A percentile compares a stretch with the other conserved stretches of the same genome.
phyloP scores from a whole-genome alignment of 2,113 vertebrate genomes.

The Pongo pygmaeus region DNA sequence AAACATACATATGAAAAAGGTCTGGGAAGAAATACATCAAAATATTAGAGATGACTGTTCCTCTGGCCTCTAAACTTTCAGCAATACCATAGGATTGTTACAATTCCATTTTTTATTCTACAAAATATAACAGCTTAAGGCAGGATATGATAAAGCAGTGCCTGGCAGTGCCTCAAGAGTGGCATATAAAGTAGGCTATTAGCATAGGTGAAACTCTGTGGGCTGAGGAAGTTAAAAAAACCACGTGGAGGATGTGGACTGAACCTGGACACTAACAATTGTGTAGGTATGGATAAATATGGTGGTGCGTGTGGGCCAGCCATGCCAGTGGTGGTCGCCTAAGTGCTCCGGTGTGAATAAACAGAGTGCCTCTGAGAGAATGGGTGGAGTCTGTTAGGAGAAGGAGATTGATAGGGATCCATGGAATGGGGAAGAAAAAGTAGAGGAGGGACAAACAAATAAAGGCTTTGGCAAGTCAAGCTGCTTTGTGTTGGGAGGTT shows the following conservation, averaged over 20 bases:
- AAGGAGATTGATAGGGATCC: background rate
- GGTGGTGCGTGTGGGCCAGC: background rate
- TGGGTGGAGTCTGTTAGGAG: background rate
- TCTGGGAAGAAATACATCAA: background rate
- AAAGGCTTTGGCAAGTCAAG: background rate
- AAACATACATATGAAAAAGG: background rate
- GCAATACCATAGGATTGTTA: background rate
- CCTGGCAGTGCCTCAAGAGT: too few relatives aligned
- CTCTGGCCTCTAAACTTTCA: background rate
- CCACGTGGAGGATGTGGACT: background rate
- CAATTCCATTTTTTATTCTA: constrained; percentile 23
- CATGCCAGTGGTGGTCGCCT: background rate
- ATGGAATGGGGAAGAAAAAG: background rate
- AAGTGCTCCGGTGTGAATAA: background rate
- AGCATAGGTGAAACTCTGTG: background rate
- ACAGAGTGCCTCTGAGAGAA: background rate
- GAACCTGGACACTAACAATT: background rate
- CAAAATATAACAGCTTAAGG: background rate
- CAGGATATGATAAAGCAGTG: background rate
- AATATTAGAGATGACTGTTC: background rate
- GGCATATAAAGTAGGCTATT: background rate
- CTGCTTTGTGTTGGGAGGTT: background rate
- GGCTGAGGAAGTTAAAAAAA: background rate
- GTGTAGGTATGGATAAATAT: background rate
- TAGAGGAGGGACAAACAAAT: background rate